Conservation (phyloP, 2,888 invertebrate genomes). For the Nomada ferruginata region DNA sequence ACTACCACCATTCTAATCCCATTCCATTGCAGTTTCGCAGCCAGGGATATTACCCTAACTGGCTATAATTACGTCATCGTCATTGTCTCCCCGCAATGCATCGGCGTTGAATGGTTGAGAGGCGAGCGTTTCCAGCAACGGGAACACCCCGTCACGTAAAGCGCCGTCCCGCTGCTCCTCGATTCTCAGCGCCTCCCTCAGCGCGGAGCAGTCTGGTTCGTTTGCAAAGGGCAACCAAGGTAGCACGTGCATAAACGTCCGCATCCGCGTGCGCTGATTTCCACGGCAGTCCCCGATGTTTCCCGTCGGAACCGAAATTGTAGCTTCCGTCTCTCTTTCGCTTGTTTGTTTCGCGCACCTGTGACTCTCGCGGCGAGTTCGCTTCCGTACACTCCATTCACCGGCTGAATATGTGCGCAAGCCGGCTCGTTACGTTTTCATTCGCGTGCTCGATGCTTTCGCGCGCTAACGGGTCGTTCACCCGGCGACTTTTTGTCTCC, state of each 20-base stretch:
- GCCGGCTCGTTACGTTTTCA: slow-evolving; percentile 57
- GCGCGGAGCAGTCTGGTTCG: not conserved
- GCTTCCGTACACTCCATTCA: slow-evolving; percentile 26
- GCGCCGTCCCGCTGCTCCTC: slow-evolving; percentile 15
- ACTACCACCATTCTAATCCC: slow-evolving; percentile 60
- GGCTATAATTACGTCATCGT: slow-evolving; percentile 81
- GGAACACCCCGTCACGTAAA: not conserved
- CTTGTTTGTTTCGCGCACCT: slow-evolving; percentile 41
- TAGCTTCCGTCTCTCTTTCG: not conserved
- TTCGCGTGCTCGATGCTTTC: slow-evolving; percentile 35
- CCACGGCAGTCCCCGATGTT: not conserved
- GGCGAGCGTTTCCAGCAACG: slow-evolving; percentile 34
- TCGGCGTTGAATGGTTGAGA: slow-evolving; percentile 63
- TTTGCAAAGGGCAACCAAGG: slow-evolving; percentile 16
- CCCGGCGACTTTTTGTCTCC: slow-evolving; percentile 36
- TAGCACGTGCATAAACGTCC: slow-evolving; percentile 23
- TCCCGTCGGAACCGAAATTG: slow-evolving; percentile 19
- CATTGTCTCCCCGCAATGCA: slow-evolving; percentile 76
- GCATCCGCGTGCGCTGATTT: slow-evolving; percentile 9
- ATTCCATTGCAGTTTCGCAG: slow-evolving; percentile 74
- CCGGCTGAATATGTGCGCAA: not conserved
- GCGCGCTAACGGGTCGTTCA: slow-evolving; percentile 51
- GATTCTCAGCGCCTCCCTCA: not conserved
- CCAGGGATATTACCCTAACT: slow-evolving; percentile 80
- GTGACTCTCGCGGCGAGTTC: slow-evolving; percentile 27